phyloP scores from a whole-genome alignment of 2,888 invertebrate genomes.

The Scaptomyza parva region DNA sequence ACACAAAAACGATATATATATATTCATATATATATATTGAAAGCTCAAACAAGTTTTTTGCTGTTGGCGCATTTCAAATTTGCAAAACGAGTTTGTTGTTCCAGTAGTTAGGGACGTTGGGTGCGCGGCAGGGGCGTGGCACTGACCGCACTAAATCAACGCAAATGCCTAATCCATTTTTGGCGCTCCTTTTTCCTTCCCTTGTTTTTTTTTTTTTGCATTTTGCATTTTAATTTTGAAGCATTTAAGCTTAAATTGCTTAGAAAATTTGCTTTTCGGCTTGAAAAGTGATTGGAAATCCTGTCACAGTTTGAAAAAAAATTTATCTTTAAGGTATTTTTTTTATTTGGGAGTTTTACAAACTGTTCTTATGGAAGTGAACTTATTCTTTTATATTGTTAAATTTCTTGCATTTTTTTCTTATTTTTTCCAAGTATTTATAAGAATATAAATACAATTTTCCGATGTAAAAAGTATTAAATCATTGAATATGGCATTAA shows the following conservation, averaged over 20 bases:
- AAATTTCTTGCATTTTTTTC: too few relatives aligned
- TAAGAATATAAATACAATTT: too few relatives aligned
- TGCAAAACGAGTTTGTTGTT: conserved; percentile 58
- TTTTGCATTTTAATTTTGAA: conserved; percentile 10
- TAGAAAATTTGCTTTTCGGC: background rate
- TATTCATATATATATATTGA: background rate
- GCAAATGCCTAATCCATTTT: conserved; percentile 50
- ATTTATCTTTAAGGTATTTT: background rate
- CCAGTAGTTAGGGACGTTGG: conserved; percentile 25
- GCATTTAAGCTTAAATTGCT: background rate
- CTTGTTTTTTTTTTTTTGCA: background rate
- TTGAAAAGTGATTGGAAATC: background rate
- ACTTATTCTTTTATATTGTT: too few relatives aligned
- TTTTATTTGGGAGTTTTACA: background rate
- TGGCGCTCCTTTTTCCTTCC: conserved; percentile 30
- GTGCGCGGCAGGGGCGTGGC: conserved; percentile 63
- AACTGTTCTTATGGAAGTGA: too few relatives aligned
- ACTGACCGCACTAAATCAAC: conserved; percentile 64
- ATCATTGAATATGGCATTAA: too few relatives aligned
- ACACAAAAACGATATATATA: conserved; percentile 4
- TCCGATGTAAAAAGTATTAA: too few relatives aligned
- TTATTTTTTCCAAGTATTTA: too few relatives aligned
- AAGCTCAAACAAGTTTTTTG: conserved; percentile 66
- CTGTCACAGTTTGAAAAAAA: background rate
- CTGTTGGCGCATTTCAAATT: conserved; percentile 56